Evolutionary conservation across 2,888 invertebrate genomes (phyloP), one percentile per base, ranked within the genome.

Genomic region (Cantharis flavilabris): DNA sequence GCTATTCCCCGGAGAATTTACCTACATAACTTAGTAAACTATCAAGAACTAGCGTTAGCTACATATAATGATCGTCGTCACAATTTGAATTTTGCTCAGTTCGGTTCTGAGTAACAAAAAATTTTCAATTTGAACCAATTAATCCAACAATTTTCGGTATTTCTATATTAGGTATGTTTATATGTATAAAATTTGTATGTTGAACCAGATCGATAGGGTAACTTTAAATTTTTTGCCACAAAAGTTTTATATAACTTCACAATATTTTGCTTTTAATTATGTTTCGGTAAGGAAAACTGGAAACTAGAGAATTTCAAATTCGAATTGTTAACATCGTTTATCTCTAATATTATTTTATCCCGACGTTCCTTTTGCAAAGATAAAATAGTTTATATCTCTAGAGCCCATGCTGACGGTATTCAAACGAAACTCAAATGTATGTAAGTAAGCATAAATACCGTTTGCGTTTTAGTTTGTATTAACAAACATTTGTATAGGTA

Each of bases 1-100:
- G 65, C 49, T 49, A 75, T 65, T 75, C 65, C 64, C 75, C 23
- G 20, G 65, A 67, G 23, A 67, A n/a, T 18, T 67, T 67, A 49
- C 49, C 65, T n/a, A 67, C 23, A 18, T 23, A 67, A 67, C 65
- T 67, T 16, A 23, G 20, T 7, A 23, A 67, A 67, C 20, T 18
- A 49, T 49, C 49, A 49, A n/a, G 49, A 49, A 49, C n/a, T 49
- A 49, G n/a, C 49, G 49, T 49, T 49, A n/a, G 49, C 13, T 49
- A 49, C 49, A n/a, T 49, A 49, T 49, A 49, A 49, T n/a, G n/a
- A 49, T 49, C 49, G n/a, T 49, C 49, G 49, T n/a, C n/a, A n/a
- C n/a, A 49, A 49, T 49, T 49, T 49, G n/a, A 49, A 49, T 49
- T 49, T 49, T 49, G 49, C 49, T n/a, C 7, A 49, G 49, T n/a